phyloP scores from a whole-genome alignment of 2,888 invertebrate species.

The Eristalis pertinax region DNA sequence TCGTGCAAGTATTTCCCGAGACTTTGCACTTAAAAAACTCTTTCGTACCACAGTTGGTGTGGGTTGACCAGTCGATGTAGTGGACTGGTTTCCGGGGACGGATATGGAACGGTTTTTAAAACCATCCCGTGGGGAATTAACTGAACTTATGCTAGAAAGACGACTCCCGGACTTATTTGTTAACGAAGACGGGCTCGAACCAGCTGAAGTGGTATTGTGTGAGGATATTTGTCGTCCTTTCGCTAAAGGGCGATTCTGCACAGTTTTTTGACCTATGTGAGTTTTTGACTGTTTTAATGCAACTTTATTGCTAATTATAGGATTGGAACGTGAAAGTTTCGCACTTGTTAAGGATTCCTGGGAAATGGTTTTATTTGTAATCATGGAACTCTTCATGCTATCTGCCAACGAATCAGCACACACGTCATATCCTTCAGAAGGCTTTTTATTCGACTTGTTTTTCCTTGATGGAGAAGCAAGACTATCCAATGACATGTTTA shows the following conservation, averaged over 20 bases:
- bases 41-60: conserved; percentile 75
- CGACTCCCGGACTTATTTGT: conserved; percentile 81
- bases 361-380: conserved; percentile 80
- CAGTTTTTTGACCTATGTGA: conserved; percentile 34
- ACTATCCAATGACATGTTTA: conserved; percentile 80
- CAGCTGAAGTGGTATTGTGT: conserved; percentile 78
- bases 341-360: conserved; percentile 78
- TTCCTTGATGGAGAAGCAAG: conserved; percentile 78
- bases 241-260: conserved; percentile 44
- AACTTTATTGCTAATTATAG: conserved; percentile 75
- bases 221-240: conserved; percentile 61
- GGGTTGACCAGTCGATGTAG: conserved; percentile 62
- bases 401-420: conserved; percentile 80
- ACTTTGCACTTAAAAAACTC: conserved; percentile 81
- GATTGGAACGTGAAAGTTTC: conserved; percentile 77
- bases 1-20: conserved; percentile 80
- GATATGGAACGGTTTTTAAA: conserved; percentile 81
- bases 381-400: conserved; percentile 81
- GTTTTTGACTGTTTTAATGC: conserved; percentile 33
- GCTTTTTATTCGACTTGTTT: conserved; percentile 73
- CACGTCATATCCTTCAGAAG: conserved; percentile 76
- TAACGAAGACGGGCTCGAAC: conserved; percentile 80
- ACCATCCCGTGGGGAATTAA: conserved; percentile 79
- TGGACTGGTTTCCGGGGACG: conserved; percentile 77
- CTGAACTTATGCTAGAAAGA: conserved; percentile 80